Base-by-base conservation (phyloP, 2,113 vertebrate species). In the Oceanites oceanicus region DNA sequence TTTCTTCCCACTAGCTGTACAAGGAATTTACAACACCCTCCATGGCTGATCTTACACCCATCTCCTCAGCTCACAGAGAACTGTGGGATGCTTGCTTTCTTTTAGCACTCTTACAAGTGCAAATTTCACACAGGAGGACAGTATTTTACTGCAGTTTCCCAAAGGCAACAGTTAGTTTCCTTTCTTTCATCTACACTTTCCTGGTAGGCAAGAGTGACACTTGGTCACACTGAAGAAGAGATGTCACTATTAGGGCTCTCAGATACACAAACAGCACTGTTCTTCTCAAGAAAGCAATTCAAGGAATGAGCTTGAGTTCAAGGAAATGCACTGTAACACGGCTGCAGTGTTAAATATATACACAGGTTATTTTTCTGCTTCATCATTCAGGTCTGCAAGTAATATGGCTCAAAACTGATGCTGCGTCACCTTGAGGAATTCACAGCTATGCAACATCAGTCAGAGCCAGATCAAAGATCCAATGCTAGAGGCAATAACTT, bases 391-490 rank as follows among this genome's bases (percentile, higher is more conserved):
- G 72, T 78, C 70, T 80, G 71, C 61, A 61, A 79, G 40, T 38
- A 88, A 84, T 25, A 74, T 5, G 20, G 52, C 50, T 71, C 74
- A 80, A 62, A 96, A 96, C 50, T 83, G 65, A 59, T 84, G 67
- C 32, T 92, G 42, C n/a, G 2, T 67, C 90, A 91, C 52, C 71
- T 91, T 88, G 65, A 92, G 88, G 65, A 95, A 92, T 88, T 96
- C 78, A 71, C 34, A 95, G 68, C 65, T 79, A 68, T 4, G 13
- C 53, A 89, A 79, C 52, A 90, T 86, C 85, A 94, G 63, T 81
- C 71, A 97, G 71, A 93, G 40, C 12, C 56, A 95, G 79, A 97
- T 92, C 94, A 97, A 98, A 96, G 94, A 92, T 86, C 50, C 72
- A 88, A 53, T 73, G 85, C 85, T 90, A 73, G 21, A 86, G 92